Conservation (phyloP, 2,113 vertebrate genomes). For the Tricholaema leucomelas region DNA sequence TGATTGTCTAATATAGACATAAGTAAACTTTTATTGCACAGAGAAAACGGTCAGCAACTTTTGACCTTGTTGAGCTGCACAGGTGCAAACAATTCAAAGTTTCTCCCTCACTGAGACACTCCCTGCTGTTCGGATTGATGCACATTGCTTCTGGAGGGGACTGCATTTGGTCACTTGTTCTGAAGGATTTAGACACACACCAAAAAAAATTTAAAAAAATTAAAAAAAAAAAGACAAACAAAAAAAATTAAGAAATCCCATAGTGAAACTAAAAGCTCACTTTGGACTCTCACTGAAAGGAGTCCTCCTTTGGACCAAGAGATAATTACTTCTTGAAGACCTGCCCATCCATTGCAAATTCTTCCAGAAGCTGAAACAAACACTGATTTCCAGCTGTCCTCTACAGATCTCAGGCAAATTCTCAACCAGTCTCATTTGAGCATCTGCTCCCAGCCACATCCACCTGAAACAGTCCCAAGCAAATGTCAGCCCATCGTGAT, state of each 20-base stretch:
- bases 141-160: background rate
- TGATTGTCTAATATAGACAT: background rate
- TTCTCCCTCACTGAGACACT: background rate
- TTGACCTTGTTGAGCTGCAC: background rate
- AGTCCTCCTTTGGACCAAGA: background rate
- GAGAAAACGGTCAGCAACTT: background rate
- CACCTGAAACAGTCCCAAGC: background rate
- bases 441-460: background rate
- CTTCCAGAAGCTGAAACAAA: background rate
- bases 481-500: background rate
- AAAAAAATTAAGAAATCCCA: background rate
- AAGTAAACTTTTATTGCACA: background rate
- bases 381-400: background rate
- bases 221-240: background rate
- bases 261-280: background rate
- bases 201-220: no score
- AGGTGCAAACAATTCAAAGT: background rate
- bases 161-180: background rate
- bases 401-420: background rate
- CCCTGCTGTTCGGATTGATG: background rate
- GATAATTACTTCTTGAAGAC: background rate
- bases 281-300: background rate
- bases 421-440: background rate
- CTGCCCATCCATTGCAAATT: background rate
- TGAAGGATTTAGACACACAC: background rate